Conservation (phyloP, 1,140 invertebrate genomes). For the Drosophila malerkotliana region DNA sequence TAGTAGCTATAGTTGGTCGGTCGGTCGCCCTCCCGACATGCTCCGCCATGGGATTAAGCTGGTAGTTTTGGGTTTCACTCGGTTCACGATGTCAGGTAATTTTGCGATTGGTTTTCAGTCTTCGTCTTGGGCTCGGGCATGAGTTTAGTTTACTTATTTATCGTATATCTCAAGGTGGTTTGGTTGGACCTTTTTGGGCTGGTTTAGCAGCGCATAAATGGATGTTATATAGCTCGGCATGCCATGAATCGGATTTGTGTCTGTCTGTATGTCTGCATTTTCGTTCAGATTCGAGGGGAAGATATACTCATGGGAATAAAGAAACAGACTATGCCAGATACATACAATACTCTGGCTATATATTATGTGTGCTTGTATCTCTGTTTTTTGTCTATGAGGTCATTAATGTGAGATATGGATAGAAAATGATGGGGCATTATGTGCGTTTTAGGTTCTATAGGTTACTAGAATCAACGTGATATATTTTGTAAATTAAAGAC, state of each 20-base stretch:
- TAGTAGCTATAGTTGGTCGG: conserved; percentile 14
- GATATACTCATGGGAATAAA: conserved; percentile 41
- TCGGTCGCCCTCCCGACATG: conserved; percentile 13
- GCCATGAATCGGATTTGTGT: conserved; percentile 16
- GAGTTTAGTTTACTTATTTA: conserved; percentile 52
- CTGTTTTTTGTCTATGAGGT: conserved; percentile 25
- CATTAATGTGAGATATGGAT: conserved; percentile 37
- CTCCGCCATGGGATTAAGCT: conserved; percentile 36
- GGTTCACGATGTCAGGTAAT: conserved; percentile 55
- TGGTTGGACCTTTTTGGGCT: conserved; percentile 40
- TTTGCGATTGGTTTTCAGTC: conserved; percentile 67
- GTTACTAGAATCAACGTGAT: too few species aligned
- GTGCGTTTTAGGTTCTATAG: too few species aligned
- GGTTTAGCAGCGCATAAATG: conserved; percentile 38
- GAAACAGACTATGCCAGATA: conserved; percentile 33
- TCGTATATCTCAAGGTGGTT: conserved; percentile 63
- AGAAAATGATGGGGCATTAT: conserved; percentile 3
- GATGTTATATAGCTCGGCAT: conserved; percentile 38
- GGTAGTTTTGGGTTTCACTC: conserved; percentile 60
- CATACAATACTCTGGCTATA: background rate
- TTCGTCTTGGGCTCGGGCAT: conserved; percentile 29
- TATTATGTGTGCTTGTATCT: conserved; percentile 9
- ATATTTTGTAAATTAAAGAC: background rate
- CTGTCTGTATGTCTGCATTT: conserved; percentile 9
- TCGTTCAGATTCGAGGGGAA: conserved; percentile 37